Evolutionary conservation across 2,113 vertebrate species (phyloP).

Genomic region (Peucedramus taeniatus): DNA sequence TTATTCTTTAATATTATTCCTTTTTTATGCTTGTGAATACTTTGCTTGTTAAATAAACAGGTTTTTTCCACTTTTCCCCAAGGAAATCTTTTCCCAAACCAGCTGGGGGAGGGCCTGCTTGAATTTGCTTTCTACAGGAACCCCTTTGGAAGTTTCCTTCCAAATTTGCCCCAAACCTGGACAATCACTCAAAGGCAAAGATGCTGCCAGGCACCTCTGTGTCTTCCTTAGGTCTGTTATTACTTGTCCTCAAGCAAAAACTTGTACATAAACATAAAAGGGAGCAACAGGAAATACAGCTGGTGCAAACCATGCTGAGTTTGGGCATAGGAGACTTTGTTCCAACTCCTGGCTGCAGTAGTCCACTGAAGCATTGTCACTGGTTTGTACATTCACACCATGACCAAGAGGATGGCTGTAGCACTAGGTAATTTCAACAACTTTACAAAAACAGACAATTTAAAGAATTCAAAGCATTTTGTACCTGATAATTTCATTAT

Average conservation of each 20-base stretch:
- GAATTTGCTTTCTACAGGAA: background rate
- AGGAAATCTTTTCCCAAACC: background rate
- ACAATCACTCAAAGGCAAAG: background rate
- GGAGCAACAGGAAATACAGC: background rate
- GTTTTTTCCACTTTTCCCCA: background rate
- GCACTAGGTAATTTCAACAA: background rate
- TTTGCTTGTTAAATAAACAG: background rate
- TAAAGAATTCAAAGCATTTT: background rate
- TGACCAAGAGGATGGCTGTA: background rate
- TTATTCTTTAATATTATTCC: background rate
- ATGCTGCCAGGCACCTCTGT: background rate
- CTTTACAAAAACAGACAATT: background rate
- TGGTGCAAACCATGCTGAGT: background rate
- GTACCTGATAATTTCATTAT: background rate
- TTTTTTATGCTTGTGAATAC: background rate
- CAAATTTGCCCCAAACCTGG: background rate
- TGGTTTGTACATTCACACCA: background rate
- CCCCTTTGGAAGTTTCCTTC: background rate
- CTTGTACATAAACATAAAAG: background rate
- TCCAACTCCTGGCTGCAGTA: background rate
- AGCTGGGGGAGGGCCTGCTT: background rate
- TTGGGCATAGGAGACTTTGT: background rate
- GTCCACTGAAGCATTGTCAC: background rate
- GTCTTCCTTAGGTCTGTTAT: background rate
- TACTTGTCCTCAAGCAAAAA: background rate